Evolutionary conservation across 2,797 vertebrate genomes (phyloP).

Genomic region (Nothura maculosa): DNA sequence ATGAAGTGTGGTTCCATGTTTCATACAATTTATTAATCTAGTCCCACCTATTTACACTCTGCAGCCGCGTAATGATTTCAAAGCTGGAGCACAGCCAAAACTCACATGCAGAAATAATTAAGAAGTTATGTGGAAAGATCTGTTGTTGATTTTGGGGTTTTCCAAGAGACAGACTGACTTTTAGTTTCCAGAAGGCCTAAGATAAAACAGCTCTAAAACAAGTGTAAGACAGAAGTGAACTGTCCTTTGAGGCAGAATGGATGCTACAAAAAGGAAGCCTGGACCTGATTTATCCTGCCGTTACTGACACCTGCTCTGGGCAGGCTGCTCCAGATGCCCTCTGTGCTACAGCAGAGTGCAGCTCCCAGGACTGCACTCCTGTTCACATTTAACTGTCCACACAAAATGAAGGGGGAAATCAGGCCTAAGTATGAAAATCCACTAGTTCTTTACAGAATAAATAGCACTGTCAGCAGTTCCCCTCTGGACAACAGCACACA

Average conservation of each 20-base stretch:
- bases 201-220: not conserved
- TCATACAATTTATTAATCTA: conserved; percentile 75
- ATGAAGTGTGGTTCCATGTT: conserved; percentile 72
- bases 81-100: conserved; percentile 73
- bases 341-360: rapidly evolving
- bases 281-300: not conserved
- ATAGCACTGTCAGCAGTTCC: not conserved
- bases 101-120: conserved; percentile 63
- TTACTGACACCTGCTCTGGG: not conserved
- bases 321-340: not conserved
- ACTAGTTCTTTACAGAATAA: not conserved
- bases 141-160: not conserved
- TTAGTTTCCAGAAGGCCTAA: not conserved
- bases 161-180: not conserved
- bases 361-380: no score
- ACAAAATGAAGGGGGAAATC: not conserved
- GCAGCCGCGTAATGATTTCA: conserved; percentile 61
- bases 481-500: not conserved
- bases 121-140: conserved; percentile 24
- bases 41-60: conserved; percentile 72
- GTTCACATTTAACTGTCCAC: not conserved
- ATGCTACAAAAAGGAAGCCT: not conserved
- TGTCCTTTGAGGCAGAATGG: not conserved
- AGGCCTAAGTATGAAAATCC: not conserved
- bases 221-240: not conserved